phyloP scores from a whole-genome alignment of 2,113 vertebrate genomes.

The Chrysemys picta region DNA sequence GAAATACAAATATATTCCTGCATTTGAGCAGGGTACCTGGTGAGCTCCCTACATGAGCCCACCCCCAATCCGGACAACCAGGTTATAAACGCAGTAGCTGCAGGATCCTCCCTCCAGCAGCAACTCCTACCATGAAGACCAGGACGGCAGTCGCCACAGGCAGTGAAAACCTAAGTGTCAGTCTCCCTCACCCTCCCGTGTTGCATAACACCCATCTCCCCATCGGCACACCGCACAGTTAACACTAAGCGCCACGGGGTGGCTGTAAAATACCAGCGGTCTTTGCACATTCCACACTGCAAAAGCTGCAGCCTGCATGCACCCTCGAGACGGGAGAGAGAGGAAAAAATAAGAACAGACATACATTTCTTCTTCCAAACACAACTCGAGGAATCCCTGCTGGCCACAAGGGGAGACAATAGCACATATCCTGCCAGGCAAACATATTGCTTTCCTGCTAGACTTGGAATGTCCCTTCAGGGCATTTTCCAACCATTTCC shows the following conservation, averaged over 20 bases:
- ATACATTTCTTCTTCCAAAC: constrained; percentile 12
- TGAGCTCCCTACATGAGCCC: background rate
- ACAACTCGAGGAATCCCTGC: constrained; percentile 60
- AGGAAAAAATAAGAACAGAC: constrained; percentile 48
- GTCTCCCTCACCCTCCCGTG: background rate
- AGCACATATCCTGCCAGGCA: constrained; percentile 66
- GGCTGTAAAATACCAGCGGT: accelerated
- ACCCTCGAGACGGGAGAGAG: background rate
- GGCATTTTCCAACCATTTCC: constrained; percentile 56
- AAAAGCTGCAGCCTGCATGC: accelerated
- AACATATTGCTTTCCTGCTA: constrained; percentile 57
- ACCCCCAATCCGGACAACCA: background rate
- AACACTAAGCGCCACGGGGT: accelerated
- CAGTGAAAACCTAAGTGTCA: background rate
- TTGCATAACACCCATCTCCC: accelerated
- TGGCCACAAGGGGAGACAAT: constrained; percentile 58
- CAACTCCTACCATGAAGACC: background rate
- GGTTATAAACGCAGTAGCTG: background rate
- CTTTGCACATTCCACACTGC: background rate
- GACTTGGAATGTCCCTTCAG: constrained; percentile 63
- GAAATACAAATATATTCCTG: background rate
- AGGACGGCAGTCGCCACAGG: background rate
- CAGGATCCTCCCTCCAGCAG: background rate
- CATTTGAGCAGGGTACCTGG: background rate
- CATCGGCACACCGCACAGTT: accelerated